Base-by-base conservation (phyloP, 2,113 vertebrate genomes). In the Cercopithecus mona region DNA sequence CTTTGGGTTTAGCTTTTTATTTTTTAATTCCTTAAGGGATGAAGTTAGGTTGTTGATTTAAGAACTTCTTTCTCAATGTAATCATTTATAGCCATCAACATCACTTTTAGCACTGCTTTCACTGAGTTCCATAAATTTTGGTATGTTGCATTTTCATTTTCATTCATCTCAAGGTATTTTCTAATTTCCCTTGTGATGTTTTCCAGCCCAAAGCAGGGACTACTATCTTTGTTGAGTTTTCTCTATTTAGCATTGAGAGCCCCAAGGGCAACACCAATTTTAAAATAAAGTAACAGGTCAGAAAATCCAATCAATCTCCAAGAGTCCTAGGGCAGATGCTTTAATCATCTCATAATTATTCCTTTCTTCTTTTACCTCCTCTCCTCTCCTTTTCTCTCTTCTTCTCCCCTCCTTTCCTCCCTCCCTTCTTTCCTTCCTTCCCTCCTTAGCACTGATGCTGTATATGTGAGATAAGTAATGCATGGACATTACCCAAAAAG, bases 211-310 rank as follows among this genome's bases (percentile, higher is more conserved):
- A 97, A 88, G 5, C 59, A 78, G 27, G 43, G 30, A 38, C 35
- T 64, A 93, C 38, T 35, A 59, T 80, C 40, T 55, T 81, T 93
- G 25, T 18, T 95, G 85, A 64, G 61, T 82, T 94, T 97, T 85
- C 35, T 57, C 50, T 80, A 73, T 91, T 93, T 81, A 91, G n/a
- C 27, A 50, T 20, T 30, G 45, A 80, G 70, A 76, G 38, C 70
- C 35, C 32, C 52, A 70, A 91, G 93, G 35, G 59, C 59, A 92
- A 94, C 3, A 85, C 5, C 20, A 70, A 93, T 80, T 93, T 94
- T 57, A 85, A 55, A 96, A 91, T 88, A 91, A 85, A 85, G 25
- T 75, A 85, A 78, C 6, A 97, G 38, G 3, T 88, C 82, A 66
- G 61, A 91, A 94, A 85, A 82, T 48, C 30, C 43, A n/a, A 76